These are phyloP conservation scores for Crocodylus rhombifer DNA, from an alignment of 2,797 vertebrate species.

Conservation along the genomic window DNA sequence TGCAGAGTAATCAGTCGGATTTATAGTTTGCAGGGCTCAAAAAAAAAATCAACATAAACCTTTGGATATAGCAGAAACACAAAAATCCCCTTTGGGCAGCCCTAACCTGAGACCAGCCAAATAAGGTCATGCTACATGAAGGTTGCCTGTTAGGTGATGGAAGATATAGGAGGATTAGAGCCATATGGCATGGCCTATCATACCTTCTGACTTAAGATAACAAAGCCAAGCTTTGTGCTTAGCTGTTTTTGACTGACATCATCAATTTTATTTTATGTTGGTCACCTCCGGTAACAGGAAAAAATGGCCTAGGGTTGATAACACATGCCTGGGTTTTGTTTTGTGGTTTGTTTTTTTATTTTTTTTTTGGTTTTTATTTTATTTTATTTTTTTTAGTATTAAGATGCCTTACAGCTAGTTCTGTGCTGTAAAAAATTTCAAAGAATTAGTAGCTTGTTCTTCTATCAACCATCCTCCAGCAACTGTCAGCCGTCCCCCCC, in stretches of 20 bases:
- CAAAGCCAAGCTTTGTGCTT: conserved; percentile 89
- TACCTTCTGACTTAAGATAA: conserved; percentile 92
- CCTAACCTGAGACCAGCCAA: conserved; percentile 88
- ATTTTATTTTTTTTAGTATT: conserved; percentile 79
- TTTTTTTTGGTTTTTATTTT: background rate
- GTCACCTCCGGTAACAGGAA: conserved; percentile 88
- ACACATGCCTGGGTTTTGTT: conserved; percentile 78
- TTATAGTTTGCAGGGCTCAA: conserved; percentile 93
- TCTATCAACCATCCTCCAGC: conserved; percentile 84
- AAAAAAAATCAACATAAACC: conserved; percentile 89
- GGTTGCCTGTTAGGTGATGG: conserved; percentile 90
- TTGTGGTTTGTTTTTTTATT: background rate
- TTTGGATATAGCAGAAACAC: conserved; percentile 87
- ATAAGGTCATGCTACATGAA: conserved; percentile 87
- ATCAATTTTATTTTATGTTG: conserved; percentile 89
- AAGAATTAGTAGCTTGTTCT: conserved; percentile 85
- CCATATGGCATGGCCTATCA: conserved; percentile 89
- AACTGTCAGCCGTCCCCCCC: conserved; percentile 81
- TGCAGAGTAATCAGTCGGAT: conserved; percentile 98
- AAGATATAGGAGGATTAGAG: conserved; percentile 89
- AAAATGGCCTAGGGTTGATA: conserved; percentile 88
- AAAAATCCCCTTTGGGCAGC: conserved; percentile 85
- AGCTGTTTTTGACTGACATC: conserved; percentile 87
- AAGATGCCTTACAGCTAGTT: conserved; percentile 87
- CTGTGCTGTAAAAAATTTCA: conserved; percentile 81